phyloP scores from a whole-genome alignment of 2,797 vertebrate species.

The Rousettus madagascariensis region DNA sequence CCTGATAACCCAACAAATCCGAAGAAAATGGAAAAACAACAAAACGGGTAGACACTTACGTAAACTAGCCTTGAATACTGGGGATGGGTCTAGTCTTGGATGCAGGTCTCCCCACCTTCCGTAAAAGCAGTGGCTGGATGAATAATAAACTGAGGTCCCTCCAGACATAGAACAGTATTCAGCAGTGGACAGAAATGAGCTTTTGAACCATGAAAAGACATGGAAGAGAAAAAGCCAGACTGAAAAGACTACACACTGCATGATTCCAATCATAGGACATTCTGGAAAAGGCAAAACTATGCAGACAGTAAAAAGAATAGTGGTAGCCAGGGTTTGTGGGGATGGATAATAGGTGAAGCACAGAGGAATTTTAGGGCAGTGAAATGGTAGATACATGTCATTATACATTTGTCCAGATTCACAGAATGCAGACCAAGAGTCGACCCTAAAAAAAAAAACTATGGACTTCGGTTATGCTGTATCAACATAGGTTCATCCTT shows the following conservation, averaged over 20 bases:
- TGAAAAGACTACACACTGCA: neutral
- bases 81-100: neutral
- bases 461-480: neutral
- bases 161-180: neutral
- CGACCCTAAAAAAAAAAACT: neutral
- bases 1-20: neutral
- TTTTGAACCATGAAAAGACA: neutral
- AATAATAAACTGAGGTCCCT: neutral
- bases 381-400: neutral
- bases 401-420: neutral
- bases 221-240: neutral
- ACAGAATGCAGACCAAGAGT: neutral
- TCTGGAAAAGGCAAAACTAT: neutral
- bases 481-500: neutral
- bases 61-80: neutral
- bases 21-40: neutral
- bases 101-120: neutral
- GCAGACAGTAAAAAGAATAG: neutral
- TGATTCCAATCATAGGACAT: neutral
- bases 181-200: neutral
- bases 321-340: neutral
- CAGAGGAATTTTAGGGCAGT: neutral
- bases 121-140: neutral
- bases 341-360: neutral
- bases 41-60: too few species aligned